These are phyloP conservation scores for Bothrops alternatus DNA, from an alignment of 2,797 vertebrate species.

Conservation along the genomic window DNA sequence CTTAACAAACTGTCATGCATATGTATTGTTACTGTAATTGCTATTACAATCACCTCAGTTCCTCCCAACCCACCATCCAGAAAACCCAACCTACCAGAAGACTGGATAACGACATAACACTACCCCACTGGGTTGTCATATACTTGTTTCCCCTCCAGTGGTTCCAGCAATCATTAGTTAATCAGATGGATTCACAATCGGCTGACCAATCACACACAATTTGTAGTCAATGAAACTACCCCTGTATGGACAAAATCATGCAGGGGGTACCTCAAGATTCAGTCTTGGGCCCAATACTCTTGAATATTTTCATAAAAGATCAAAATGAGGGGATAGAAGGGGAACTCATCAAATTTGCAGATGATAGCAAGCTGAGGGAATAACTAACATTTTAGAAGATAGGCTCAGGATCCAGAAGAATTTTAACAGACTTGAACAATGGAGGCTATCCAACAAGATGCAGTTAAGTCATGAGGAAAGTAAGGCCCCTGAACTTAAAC, in stretches of 20 bases:
- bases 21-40: not conserved
- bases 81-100: not conserved
- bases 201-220: not conserved
- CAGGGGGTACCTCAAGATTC: not conserved
- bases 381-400: too few species aligned
- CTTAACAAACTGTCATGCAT: not conserved
- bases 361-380: not conserved
- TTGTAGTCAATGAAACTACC: not conserved
- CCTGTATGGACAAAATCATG: not conserved
- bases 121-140: not conserved
- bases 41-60: not conserved
- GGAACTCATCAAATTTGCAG: not conserved
- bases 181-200: not conserved
- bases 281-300: not conserved
- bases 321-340: not conserved
- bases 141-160: not conserved
- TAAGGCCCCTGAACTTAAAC: too few species aligned
- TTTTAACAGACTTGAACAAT: too few species aligned
- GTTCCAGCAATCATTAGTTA: not conserved
- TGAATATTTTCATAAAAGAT: not conserved
- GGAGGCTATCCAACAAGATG: too few species aligned
- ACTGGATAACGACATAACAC: not conserved
- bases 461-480: too few species aligned
- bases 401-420: too few species aligned
- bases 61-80: not conserved